These are phyloP conservation scores for Thermophis baileyi DNA, from an alignment of 2,113 vertebrate species.

Conservation along the genomic window DNA sequence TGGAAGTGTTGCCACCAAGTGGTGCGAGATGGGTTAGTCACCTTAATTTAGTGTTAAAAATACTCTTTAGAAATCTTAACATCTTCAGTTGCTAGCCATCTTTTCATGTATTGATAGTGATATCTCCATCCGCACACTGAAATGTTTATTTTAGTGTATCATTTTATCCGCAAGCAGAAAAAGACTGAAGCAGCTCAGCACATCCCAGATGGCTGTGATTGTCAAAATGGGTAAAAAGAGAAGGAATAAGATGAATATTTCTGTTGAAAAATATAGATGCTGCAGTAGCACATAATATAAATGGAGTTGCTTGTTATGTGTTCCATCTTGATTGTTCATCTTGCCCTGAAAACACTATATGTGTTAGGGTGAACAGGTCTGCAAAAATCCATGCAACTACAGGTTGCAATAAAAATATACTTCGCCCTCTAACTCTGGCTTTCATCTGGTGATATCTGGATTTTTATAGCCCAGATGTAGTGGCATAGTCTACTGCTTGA, in stretches of 20 bases:
- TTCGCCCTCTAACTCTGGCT: background rate
- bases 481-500: background rate
- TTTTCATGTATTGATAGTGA: conserved; percentile 19
- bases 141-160: accelerated
- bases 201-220: background rate
- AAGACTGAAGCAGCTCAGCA: background rate
- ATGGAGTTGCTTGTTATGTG: background rate
- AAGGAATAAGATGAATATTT: background rate
- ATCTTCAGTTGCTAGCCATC: conserved; percentile 5
- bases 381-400: background rate
- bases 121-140: background rate
- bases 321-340: background rate
- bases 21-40: conserved; percentile 62
- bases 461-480: background rate
- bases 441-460: background rate
- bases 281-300: background rate
- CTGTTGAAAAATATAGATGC: background rate
- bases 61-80: background rate
- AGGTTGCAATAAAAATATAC: background rate
- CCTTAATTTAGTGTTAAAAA: conserved; percentile 41
- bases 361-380: background rate
- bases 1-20: conserved; percentile 76
- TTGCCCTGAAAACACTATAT: background rate
- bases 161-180: conserved; percentile 5
- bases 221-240: background rate